These are phyloP conservation scores for Hyperoplus immaculatus DNA, from an alignment of 2,797 vertebrate species.

Conservation along the genomic window DNA sequence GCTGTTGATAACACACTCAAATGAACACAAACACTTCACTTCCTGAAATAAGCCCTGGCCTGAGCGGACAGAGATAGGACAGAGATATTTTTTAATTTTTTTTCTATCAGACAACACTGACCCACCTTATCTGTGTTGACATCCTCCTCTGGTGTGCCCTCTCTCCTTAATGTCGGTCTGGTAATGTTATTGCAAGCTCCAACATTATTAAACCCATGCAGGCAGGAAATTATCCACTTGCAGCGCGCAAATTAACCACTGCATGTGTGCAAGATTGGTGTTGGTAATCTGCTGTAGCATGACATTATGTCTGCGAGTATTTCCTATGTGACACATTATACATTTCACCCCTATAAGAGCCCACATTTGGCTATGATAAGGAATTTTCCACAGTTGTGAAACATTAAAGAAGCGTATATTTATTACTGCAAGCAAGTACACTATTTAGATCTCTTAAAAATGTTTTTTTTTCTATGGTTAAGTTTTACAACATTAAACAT, in stretches of 20 bases:
- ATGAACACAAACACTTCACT: constrained; percentile 15
- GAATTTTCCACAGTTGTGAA: constrained; percentile 37
- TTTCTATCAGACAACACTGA: constrained; percentile 36
- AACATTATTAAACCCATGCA: constrained; percentile 51
- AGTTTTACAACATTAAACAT: constrained; percentile 1
- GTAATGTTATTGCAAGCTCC: constrained; percentile 40
- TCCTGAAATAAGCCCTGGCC: constrained; percentile 17
- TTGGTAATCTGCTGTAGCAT: constrained; percentile 42
- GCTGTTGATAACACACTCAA: constrained; percentile 3
- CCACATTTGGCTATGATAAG: constrained; percentile 27
- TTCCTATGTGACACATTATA: constrained; percentile 21
- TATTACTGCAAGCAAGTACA: constrained; percentile 15
- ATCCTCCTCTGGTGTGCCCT: constrained; percentile 39
- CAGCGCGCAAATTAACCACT: constrained; percentile 43
- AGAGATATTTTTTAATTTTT: neutral
- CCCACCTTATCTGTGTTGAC: constrained; percentile 50
- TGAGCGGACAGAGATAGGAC: neutral
- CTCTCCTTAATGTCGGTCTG: constrained; percentile 40
- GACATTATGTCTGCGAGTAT: constrained; percentile 49
- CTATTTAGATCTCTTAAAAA: neutral
- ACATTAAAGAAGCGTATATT: constrained; percentile 24
- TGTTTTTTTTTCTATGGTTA: neutral
- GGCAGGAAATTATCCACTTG: constrained; percentile 58
- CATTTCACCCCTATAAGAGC: constrained; percentile 22
- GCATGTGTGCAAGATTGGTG: constrained; percentile 38